Conservation (phyloP, 2,113 vertebrate genomes). For the Piaya cayana region DNA sequence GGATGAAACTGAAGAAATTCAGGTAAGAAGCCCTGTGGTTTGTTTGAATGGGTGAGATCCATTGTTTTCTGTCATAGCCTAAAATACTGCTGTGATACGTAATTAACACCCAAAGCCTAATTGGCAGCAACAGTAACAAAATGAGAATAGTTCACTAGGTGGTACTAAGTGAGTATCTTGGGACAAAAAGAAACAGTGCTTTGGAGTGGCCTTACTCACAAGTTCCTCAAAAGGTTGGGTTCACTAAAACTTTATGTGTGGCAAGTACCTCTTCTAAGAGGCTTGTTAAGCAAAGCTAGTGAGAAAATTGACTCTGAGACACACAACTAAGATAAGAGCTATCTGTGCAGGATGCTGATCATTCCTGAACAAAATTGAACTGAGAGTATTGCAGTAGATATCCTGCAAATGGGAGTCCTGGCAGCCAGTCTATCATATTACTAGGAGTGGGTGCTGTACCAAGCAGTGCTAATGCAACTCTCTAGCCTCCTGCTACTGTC, state of each 20-base stretch:
- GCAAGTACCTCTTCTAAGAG: not conserved
- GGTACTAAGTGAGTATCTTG: not conserved
- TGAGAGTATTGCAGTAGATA: not conserved
- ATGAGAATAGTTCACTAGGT: not conserved
- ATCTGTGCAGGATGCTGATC: not conserved
- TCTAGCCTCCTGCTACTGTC: not conserved
- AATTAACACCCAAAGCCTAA: not conserved
- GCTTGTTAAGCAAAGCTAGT: not conserved
- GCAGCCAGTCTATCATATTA: not conserved
- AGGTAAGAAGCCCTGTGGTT: slow-evolving; percentile 76
- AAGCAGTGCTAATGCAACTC: not conserved
- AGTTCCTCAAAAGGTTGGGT: not conserved
- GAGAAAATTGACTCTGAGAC: not conserved
- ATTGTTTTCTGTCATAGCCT: not conserved
- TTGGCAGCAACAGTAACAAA: not conserved
- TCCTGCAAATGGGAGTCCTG: not conserved
- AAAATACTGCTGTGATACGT: not conserved
- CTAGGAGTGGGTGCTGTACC: not conserved
- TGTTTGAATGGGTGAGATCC: not conserved
- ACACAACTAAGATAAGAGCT: not conserved
- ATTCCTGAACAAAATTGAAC: slow-evolving; percentile 1
- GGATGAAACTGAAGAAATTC: slow-evolving; percentile 95
- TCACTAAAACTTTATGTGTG: not conserved
- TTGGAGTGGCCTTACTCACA: not conserved
- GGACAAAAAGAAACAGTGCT: not conserved